Base-by-base conservation (phyloP, 1,140 invertebrate genomes). In the Lepeophtheirus salmonis region DNA sequence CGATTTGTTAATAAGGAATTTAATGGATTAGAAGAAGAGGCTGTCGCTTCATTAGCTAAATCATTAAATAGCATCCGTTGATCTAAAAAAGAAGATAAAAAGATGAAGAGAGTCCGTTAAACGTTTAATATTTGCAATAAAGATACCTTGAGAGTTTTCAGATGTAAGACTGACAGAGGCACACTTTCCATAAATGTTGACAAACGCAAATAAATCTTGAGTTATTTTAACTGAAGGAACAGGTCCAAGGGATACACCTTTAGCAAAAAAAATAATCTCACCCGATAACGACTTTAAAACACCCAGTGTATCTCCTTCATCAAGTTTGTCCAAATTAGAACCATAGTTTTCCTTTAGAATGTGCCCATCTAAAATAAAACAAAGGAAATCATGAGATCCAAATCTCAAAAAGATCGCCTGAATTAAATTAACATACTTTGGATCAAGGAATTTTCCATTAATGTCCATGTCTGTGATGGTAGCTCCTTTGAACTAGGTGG, bases 161-260 rank as follows among this genome's bases (percentile, higher is more conserved):
- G 63, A 61, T 20, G 63, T 64, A 13, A 76, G 67, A 4, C 74
- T 82, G 10, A 94, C 82, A 76, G 92, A 88, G 4, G 86, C 82
- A 74, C 88, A 92, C 70, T 90, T 89, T 1, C 88, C 89, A 71
- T 90, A 94, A 68, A 96, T 75, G 73, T 92, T 87, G 21, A 94
- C 78, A 13, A 95, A 80, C 6, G 84, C 89, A 77, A 81, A 92
- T 14, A 94, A 75, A 41, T n/a, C 30, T 41, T n/a, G 30, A 41
- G n/a, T n/a, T n/a, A n/a, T n/a, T n/a, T n/a, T 10, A 6, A 41
- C 30, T n/a, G 30, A 41, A 10, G 30, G n/a, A 41, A 41, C 30
- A 6, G 30, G 30, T 6, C 30, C 30, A 6, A 41, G 85, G 21
- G 86, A 84, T 60, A 82, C 75, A 4, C 87, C 87, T 72, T 94